A percentile compares a stretch with the other conserved stretches of the same genome.
phyloP scores from a whole-genome alignment of 2,797 vertebrate species.

The Pempheris klunzingeri region DNA sequence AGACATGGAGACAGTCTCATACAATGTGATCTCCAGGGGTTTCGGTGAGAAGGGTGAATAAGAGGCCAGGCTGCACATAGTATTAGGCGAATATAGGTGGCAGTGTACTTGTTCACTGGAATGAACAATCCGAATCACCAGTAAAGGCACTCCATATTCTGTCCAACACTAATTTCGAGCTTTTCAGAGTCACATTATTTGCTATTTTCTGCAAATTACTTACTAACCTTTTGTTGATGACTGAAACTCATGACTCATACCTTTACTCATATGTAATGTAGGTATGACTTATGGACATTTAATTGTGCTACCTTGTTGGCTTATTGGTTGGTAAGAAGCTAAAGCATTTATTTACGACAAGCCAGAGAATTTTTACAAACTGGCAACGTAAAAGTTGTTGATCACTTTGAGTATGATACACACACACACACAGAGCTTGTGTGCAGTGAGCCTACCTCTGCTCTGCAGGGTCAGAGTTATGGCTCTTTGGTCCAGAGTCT shows the following conservation, averaged over 20 bases:
- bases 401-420: not conserved
- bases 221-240: not conserved
- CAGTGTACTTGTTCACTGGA: not conserved
- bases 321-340: not conserved
- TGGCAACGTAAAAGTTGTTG: not conserved
- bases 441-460: constrained; percentile 58
- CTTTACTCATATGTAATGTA: no score
- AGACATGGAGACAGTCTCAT: not conserved
- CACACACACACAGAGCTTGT: not conserved
- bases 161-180: not conserved
- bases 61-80: not conserved
- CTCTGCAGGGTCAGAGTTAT: constrained; percentile 18
- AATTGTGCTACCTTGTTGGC: not conserved
- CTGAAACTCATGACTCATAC: not conserved
- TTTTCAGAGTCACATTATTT: not conserved
- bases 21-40: not conserved
- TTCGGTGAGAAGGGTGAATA: not conserved
- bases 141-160: not conserved
- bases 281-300: not conserved
- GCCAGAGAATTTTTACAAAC: not conserved
- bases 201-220: not conserved
- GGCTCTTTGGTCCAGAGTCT: constrained; percentile 29
- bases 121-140: not conserved
- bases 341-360: not conserved
- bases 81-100: not conserved